Evolutionary conservation across 2,888 invertebrate species (phyloP).

Genomic region (Cantharis nigra): DNA sequence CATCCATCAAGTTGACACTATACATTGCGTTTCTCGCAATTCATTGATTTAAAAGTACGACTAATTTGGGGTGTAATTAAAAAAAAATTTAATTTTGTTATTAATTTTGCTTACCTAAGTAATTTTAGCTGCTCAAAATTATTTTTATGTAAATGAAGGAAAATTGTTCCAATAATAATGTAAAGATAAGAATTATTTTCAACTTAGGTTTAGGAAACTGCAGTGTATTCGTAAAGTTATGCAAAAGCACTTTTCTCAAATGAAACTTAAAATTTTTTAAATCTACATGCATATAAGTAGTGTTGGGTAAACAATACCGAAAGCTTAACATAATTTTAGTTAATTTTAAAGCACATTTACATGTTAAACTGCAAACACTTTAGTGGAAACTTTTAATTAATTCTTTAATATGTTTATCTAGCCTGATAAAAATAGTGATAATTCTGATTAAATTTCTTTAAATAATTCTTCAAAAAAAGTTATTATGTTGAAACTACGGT

Average conservation of each 20-base stretch:
- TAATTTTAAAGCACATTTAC: not conserved
- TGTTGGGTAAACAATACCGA: not conserved
- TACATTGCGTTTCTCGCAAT: slow-evolving; percentile 48
- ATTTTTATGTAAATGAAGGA: too few species aligned
- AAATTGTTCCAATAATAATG: too few species aligned
- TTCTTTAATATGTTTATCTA: not conserved
- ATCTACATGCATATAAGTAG: not conserved
- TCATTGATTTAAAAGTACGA: slow-evolving; percentile 44
- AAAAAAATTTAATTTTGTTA: slow-evolving; percentile 15
- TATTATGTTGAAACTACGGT: too few species aligned
- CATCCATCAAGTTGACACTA: slow-evolving; percentile 52
- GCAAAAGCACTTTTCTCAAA: not conserved
- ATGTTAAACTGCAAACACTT: not conserved
- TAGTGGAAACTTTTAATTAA: not conserved
- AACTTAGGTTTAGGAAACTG: not conserved
- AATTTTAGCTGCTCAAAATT: too few species aligned
- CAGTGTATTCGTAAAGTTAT: not conserved
- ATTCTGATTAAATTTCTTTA: too few species aligned
- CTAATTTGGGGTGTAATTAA: slow-evolving; percentile 42
- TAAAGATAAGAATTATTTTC: too few species aligned
- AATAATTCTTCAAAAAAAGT: too few species aligned
- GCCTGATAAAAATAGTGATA: not conserved
- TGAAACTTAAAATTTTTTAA: not conserved
- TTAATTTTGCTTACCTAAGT: not conserved
- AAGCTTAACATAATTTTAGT: not conserved